Percentiles rank a stretch among this genome's conserved stretches.
phyloP scores from a whole-genome alignment of 2,888 invertebrate species.

The Cantharis nigra region DNA sequence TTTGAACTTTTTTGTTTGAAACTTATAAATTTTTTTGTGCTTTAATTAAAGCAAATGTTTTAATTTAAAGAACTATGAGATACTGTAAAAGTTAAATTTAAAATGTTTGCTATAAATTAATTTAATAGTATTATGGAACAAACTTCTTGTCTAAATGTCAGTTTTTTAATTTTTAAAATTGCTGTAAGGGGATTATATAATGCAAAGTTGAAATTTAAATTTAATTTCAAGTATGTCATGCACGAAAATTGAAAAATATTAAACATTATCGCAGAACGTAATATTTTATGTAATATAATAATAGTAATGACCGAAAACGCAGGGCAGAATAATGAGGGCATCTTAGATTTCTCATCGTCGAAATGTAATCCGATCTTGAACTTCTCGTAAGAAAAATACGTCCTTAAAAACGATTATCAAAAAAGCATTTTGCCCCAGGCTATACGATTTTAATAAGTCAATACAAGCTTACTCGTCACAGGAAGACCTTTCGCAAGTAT shows the following conservation, averaged over 20 bases:
- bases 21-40: neutral
- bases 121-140: neutral
- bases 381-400: neutral
- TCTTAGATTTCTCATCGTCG: neutral
- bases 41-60: neutral
- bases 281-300: neutral
- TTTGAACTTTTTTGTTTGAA: neutral
- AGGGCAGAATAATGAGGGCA: neutral
- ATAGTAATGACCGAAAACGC: neutral
- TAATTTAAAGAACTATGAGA: neutral
- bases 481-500: neutral
- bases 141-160: neutral
- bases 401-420: neutral
- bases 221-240: neutral
- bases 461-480: neutral
- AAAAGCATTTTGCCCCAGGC: neutral
- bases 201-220: neutral
- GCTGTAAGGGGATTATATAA: neutral
- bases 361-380: neutral
- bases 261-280: neutral
- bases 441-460: neutral
- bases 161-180: neutral
- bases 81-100: neutral
- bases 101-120: neutral
- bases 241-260: neutral